Base-by-base conservation (phyloP, 2,888 invertebrate species). In the Tetranychus truncatus region DNA sequence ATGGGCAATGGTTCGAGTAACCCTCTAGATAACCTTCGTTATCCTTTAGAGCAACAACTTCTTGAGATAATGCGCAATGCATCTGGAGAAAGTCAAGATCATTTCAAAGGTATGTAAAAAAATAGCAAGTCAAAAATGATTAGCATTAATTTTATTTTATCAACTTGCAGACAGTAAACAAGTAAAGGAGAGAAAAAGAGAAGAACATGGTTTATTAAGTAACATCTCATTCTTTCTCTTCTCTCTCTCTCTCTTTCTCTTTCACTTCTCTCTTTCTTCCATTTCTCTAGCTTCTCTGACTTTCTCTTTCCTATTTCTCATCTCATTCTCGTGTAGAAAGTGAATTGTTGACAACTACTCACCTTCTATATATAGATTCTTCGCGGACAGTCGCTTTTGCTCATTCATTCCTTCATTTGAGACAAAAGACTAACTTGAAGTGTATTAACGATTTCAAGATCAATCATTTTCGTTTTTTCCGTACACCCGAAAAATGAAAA, bases 41-140 rank as follows among this genome's bases (percentile, higher is more conserved):
- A 77, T 75, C 79, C 79, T 45, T 74, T 79, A 66, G 79, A 79
- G 66, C 79, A 79, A 69, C 79, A 79, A 45, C 75, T 79, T 71
- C 76, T 79, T 74, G 79, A 79, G 71, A 79, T 79, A 69, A 79
- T 79, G 78, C 74, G 79, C n/a, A 72, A 45, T 45, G 20, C 72
- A 11, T 20, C n/a, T 45, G 45, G n/a, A 18, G 24, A 45, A 21
- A 66, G 20, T 66, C 66, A 18, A 66, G 66, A 66, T 66, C 66
- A 66, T 66, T 66, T 20, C 69, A 69, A 65, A 74, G 55, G 46
- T 45, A 46, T 45, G 44, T 55, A 45, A 18, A 24, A 66, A 65
- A 65, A 34, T 34, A 34, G 34, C 34, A 34, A 34, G 34, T 34
- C 34, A 34, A 34, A 34, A 34, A 34, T 34, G 34, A 34, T 34